Percentiles rank a stretch among this genome's conserved stretches.
Conservation (phyloP, 2,797 vertebrate genomes). For the Zenarchopterus dispar region DNA sequence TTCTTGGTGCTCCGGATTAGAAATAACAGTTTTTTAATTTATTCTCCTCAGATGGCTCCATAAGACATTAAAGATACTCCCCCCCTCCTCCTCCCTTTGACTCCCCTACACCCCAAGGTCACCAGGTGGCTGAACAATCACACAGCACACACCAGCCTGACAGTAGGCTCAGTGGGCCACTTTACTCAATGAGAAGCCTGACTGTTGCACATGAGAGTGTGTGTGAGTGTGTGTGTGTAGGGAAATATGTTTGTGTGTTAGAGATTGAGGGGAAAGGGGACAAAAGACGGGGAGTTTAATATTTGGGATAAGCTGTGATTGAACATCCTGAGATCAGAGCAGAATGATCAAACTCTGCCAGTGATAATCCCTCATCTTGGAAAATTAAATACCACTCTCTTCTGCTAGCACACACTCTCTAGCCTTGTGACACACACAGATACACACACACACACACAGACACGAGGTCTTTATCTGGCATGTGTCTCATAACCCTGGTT, state of each 20-base stretch:
- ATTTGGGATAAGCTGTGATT: constrained; percentile 78
- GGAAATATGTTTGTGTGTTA: constrained; percentile 34
- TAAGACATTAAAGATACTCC: constrained; percentile 71
- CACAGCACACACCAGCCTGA: constrained; percentile 52
- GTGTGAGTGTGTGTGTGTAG: constrained; percentile 19
- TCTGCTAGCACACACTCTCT: constrained; percentile 36
- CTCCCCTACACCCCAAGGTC: constrained; percentile 43
- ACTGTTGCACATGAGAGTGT: constrained; percentile 22
- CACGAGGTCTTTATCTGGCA: constrained; percentile 63
- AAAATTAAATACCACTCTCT: constrained; percentile 76
- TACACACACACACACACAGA: constrained; percentile 43
- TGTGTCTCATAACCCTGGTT: constrained; percentile 78
- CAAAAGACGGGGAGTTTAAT: constrained; percentile 79
- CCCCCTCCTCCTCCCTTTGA: background rate
- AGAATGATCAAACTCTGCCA: constrained; percentile 77
- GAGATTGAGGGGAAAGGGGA: constrained; percentile 60
- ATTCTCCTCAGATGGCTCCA: constrained; percentile 68
- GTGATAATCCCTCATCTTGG: constrained; percentile 79
- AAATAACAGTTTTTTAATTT: constrained; percentile 83
- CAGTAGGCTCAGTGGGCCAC: constrained; percentile 70
- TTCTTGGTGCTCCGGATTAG: constrained; percentile 80
- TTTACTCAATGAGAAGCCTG: constrained; percentile 69
- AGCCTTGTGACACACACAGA: constrained; percentile 24
- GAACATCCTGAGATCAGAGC: constrained; percentile 80
- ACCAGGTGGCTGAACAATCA: constrained; percentile 74